Base-by-base conservation (phyloP, 2,888 invertebrate genomes). In the Synanthedon formicaeformis region DNA sequence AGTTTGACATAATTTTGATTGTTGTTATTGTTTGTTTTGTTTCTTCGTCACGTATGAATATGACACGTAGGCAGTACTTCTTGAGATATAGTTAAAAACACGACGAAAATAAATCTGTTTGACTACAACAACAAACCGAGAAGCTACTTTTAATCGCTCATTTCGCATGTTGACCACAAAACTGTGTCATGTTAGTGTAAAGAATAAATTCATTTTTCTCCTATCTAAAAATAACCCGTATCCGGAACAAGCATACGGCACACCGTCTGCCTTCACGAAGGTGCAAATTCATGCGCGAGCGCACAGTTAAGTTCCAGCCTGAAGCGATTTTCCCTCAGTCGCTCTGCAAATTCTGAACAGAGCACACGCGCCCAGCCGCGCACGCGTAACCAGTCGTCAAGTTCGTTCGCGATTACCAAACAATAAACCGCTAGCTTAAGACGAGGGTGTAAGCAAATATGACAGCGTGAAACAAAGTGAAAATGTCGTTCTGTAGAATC, bases 401-500 rank as follows among this genome's bases (percentile, higher is more conserved):
- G 41, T 63, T 64, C 65, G 66, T 71, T 73, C 74, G 73, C 64
- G 66, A 67, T 61, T 56, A 56, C 51, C 55, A 62, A 60, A 63
- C 59, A 64, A 61, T 65, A 58, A 1, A 50, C 41, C 41, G 45
- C 58, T 55, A 54, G 53, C 45, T 59, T 57, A 49, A 54, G 57
- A 61, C 57, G 54, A 65, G 60, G 59, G 52, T 72, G 70, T 73
- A 81, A 80, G 80, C 78, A 83, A 84, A 76, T 76, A 85, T 85
- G 85, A 71, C 64, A 65, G 77, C 68, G 62, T 84, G 67, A 78
- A 70, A 65, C 6, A 34, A 34, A 65, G 56, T 61, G 63, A 70
- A 66, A 54, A 91, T 93, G 90, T 92, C 93, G 69, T 93, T 91
- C 78, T 95, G 94, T 79, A 91, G 94, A 76, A 94, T 94, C 64